phyloP scores from a whole-genome alignment of 2,888 invertebrate genomes.

The Craniophora ligustri region DNA sequence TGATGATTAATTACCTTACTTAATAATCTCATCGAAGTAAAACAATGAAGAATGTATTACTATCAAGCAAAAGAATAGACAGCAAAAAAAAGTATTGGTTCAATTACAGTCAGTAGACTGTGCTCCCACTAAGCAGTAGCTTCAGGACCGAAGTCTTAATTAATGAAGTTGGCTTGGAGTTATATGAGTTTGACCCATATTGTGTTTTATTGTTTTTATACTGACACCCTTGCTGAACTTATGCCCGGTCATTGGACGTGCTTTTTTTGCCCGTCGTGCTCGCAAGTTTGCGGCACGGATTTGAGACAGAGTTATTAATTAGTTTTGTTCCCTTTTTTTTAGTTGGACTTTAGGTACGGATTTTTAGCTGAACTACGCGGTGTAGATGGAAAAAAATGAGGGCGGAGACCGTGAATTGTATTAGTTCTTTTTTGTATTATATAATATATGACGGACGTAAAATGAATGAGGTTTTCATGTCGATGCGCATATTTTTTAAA shows the following conservation, averaged over 20 bases:
- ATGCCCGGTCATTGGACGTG: slow-evolving; percentile 23
- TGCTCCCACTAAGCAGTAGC: slow-evolving; percentile 13
- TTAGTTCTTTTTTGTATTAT: too few relatives aligned
- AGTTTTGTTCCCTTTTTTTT: slow-evolving; percentile 27
- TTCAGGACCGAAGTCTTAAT: slow-evolving; percentile 54
- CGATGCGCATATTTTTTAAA: too few relatives aligned
- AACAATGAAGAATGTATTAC: too few relatives aligned
- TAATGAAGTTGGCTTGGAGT: slow-evolving; percentile 56
- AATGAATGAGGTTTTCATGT: too few relatives aligned
- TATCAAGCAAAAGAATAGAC: too few relatives aligned
- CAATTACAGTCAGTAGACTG: background rate
- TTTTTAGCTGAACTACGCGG: too few relatives aligned
- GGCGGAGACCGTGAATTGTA: too few relatives aligned
- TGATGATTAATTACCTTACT: too few relatives aligned
- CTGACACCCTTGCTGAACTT: slow-evolving; percentile 46
- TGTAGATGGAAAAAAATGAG: too few relatives aligned
- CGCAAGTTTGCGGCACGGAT: slow-evolving; percentile 34
- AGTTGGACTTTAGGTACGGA: background rate
- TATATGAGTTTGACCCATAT: slow-evolving; percentile 58
- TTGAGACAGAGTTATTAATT: slow-evolving; percentile 50
- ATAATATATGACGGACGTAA: too few relatives aligned
- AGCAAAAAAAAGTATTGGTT: too few relatives aligned
- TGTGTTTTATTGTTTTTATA: slow-evolving; percentile 53
- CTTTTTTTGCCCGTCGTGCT: slow-evolving; percentile 43
- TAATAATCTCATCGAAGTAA: too few relatives aligned